Evolutionary conservation across 2,888 invertebrate species (phyloP), one percentile per base, ranked within the genome.

Genomic region (Troides oblongomaculatus): DNA sequence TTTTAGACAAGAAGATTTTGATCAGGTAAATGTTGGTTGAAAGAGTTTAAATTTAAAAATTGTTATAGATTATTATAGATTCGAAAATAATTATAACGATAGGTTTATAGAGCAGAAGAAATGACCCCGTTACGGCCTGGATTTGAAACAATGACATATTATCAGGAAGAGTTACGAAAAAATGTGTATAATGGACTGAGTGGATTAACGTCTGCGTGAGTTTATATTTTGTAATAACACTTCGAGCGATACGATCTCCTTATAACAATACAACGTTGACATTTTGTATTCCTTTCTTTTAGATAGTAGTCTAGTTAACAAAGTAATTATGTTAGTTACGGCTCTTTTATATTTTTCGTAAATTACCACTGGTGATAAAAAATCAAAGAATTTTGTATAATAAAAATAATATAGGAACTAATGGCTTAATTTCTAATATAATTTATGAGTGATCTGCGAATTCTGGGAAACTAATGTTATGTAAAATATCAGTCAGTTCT

Each of bases 101-200:
- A 91, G 92, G 84, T 92, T 46, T 92, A 84, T 74, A 83, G 89
- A 76, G 82, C 85, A n/a, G 91, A 93, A 76, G 92, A 92, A 67
- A 71, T 75, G 8, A 85, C 84, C 66, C 92, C 93, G 1, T 75
- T 83, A 10, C 79, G 93, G n/a, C 88, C 88, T 7, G 90, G 88
- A 12, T 89, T 92, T 73, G 78, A 87, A 63, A 84, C 87, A 2
- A 73, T 89, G 7, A 77, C 79, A 17, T 87, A 93, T 79, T 92
- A 90, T 73, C 84, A 89, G 76, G 84, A 83, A 73, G 80, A 79
- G 25, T 69, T 84, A 50, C 80, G 86, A 61, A 86, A 88, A 73
- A 80, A 82, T 1, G 77, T 77, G 17, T 88, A 83, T 75, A 79
- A 86, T 58, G 92, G 89, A 8, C 76, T 87, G 57, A 82, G 84